These are phyloP conservation scores for Buceros bicornis DNA, from an alignment of 2,797 vertebrate species.

Conservation along the genomic window DNA sequence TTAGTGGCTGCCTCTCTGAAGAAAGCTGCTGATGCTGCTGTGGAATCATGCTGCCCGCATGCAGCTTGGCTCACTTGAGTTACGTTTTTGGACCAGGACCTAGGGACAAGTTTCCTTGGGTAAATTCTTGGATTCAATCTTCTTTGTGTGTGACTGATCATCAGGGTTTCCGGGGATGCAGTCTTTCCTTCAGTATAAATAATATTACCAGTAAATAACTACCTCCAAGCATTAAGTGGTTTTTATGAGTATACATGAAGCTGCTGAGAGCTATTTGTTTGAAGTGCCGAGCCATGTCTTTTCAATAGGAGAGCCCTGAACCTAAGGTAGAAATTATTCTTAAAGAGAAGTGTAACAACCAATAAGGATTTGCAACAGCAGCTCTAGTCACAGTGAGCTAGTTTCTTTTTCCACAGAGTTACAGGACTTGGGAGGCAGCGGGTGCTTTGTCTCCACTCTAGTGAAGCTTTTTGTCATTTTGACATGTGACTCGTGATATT, in stretches of 20 bases:
- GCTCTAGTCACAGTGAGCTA: not conserved
- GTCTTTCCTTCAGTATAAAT: not conserved
- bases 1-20: not conserved
- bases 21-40: not conserved
- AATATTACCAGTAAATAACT: not conserved
- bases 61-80: not conserved
- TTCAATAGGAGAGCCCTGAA: not conserved
- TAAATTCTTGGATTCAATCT: not conserved
- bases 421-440: not conserved
- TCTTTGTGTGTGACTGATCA: not conserved
- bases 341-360: not conserved
- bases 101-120: not conserved
- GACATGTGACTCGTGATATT: not conserved
- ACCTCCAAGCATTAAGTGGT: not conserved
- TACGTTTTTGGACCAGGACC: not conserved
- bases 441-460: not conserved
- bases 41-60: not conserved
- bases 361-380: not conserved
- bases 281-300: not conserved
- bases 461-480: constrained; percentile 37
- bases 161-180: not conserved
- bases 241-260: not conserved
- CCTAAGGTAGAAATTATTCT: not conserved
- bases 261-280: not conserved
- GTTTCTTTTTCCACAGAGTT: not conserved